Evolutionary conservation across 2,888 invertebrate species (phyloP).

Genomic region (Acanthosepion esculentum): DNA sequence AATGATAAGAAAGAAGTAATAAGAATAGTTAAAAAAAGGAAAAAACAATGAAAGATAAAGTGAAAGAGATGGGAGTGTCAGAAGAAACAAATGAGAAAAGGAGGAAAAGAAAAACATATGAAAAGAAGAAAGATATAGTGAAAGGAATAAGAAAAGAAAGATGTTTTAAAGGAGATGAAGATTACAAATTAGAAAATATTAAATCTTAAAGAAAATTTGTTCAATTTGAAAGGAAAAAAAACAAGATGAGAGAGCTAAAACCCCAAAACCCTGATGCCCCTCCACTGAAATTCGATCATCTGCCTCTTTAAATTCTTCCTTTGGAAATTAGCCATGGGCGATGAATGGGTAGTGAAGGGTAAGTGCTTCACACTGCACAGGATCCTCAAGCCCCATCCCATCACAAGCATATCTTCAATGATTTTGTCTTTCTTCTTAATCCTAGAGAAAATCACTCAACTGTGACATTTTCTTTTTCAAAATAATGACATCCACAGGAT

Average conservation of each 20-base stretch:
- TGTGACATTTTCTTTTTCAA: background rate
- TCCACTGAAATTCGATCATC: background rate
- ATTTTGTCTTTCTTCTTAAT: background rate
- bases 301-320: slow-evolving; percentile 33
- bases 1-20: background rate
- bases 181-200: background rate
- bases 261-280: background rate
- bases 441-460: slow-evolving; percentile 21
- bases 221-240: background rate
- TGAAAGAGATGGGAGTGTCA: background rate
- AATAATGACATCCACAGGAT: background rate
- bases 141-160: background rate
- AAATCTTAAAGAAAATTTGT: slow-evolving; percentile 18
- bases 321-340: slow-evolving; percentile 22
- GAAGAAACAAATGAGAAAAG: background rate
- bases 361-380: background rate
- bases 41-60: background rate
- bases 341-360: background rate
- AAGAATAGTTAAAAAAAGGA: background rate
- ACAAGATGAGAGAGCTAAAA: background rate
- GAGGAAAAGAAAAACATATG: background rate
- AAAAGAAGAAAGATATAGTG: background rate
- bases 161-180: background rate
- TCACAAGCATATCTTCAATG: background rate
- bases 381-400: background rate